These are phyloP conservation scores for Mormyrops boulengeri DNA, from an alignment of 2,797 vertebrate species.

Conservation along the genomic window DNA sequence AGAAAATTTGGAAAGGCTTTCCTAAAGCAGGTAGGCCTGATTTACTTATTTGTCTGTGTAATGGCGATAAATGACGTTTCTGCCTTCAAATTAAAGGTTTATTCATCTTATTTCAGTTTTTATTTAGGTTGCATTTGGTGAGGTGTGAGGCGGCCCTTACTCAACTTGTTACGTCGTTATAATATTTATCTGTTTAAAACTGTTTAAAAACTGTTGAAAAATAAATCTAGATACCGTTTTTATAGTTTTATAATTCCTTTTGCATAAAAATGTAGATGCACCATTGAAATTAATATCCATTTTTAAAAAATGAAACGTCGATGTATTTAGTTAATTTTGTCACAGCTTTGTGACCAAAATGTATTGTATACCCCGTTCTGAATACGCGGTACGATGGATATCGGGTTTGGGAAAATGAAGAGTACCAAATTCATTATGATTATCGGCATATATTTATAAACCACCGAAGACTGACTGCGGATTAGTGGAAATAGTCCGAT, in stretches of 20 bases:
- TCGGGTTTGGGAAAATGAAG: not conserved
- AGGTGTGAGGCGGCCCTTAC: not conserved
- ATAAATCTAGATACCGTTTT: not conserved
- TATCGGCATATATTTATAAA: not conserved
- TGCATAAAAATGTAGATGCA: not conserved
- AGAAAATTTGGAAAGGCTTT: not conserved
- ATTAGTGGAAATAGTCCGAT: constrained; percentile 2
- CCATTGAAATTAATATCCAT: not conserved
- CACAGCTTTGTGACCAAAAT: not conserved
- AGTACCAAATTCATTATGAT: not conserved
- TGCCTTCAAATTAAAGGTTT: not conserved
- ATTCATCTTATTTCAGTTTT: not conserved
- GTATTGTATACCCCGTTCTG: not conserved
- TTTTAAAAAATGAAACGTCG: not conserved
- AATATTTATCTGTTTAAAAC: not conserved
- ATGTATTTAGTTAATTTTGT: not conserved
- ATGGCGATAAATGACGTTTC: not conserved
- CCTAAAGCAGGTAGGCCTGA: constrained; percentile 1
- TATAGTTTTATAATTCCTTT: not conserved
- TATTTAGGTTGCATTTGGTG: not conserved
- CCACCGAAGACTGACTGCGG: not conserved
- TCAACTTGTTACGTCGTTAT: not conserved
- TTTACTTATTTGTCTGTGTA: not conserved
- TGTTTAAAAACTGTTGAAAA: not conserved
- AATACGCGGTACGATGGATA: not conserved